Conservation (phyloP, 2,113 vertebrate species). For the Hylia prasina region DNA sequence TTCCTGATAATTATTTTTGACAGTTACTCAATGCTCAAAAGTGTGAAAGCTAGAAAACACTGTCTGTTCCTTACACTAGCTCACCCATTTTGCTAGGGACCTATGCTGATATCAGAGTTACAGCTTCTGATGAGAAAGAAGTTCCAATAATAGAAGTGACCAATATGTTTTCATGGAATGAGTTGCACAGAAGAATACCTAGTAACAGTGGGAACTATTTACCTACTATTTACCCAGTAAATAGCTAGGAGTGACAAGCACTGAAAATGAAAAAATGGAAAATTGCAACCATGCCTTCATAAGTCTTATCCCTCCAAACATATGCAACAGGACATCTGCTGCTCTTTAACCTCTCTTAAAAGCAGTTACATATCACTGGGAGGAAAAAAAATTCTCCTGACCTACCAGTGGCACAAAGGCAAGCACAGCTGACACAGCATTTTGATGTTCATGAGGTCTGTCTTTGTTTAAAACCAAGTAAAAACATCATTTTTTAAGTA, state of each 20-base stretch:
- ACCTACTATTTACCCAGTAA: no score
- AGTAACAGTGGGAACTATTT: no score
- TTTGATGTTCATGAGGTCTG: neutral
- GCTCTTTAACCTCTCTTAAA: neutral
- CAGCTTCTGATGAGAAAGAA: neutral
- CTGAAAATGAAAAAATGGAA: neutral
- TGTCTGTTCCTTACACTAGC: neutral
- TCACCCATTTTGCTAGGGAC: neutral
- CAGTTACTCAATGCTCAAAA: neutral
- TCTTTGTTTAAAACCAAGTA: neutral
- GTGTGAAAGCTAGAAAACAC: neutral
- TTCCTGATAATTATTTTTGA: neutral
- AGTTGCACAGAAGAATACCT: neutral
- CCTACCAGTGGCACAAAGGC: neutral
- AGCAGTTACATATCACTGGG: neutral
- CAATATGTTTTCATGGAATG: neutral
- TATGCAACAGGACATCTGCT: neutral
- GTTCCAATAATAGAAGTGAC: neutral
- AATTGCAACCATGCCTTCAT: neutral
- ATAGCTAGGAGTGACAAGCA: neutral
- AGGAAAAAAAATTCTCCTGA: neutral
- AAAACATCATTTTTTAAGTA: fast-evolving
- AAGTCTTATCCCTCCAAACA: neutral
- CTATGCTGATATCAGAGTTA: neutral
- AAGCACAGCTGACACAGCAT: neutral